Conservation (phyloP, 2,888 invertebrate species). For the Teleiodes luculella region DNA sequence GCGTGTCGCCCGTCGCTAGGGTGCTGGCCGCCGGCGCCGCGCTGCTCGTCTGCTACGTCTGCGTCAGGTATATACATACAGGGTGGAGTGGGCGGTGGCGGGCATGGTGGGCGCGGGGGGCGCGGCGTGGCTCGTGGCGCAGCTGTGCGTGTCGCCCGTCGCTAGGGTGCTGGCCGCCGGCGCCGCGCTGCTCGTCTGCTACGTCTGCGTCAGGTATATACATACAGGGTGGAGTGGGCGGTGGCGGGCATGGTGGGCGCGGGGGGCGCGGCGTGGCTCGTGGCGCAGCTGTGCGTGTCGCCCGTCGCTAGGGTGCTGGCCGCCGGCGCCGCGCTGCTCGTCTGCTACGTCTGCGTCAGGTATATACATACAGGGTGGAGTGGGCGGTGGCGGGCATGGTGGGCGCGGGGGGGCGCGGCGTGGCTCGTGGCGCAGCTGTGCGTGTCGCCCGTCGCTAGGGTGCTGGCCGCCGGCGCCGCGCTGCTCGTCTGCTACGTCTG, state of each 20-base stretch:
- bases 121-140: conserved; percentile 88
- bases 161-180: conserved; percentile 90
- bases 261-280: conserved; percentile 87
- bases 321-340: conserved; percentile 88
- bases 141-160: conserved; percentile 87
- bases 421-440: conserved; percentile 90
- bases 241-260: conserved; percentile 88
- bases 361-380: conserved; percentile 77
- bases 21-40: conserved; percentile 90
- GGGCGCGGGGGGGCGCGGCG: conserved; percentile 86
- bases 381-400: conserved; percentile 87
- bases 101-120: conserved; percentile 87
- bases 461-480: conserved; percentile 89
- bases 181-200: conserved; percentile 88
- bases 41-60: conserved; percentile 89
- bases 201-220: conserved; percentile 86
- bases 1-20: conserved; percentile 85
- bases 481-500: conserved; percentile 91
- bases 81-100: conserved; percentile 85
- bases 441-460: conserved; percentile 86
- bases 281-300: conserved; percentile 87
- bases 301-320: conserved; percentile 88
- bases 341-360: conserved; percentile 91
- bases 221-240: conserved; percentile 77
- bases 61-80: conserved; percentile 80